Conservation (phyloP, 2,113 vertebrate genomes). For the Eretmochelys imbricata region DNA sequence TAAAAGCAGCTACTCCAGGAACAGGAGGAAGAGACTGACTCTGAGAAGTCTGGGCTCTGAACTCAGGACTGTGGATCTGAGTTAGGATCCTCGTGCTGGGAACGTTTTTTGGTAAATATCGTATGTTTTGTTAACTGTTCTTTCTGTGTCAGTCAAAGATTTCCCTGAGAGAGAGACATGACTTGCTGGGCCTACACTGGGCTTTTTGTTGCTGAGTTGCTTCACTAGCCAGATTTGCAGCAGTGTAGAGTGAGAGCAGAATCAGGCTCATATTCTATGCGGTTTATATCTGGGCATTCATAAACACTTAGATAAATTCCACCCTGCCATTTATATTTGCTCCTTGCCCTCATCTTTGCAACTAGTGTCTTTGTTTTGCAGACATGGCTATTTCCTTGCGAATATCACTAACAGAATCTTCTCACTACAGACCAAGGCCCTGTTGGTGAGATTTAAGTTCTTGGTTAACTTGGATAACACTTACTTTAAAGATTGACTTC, state of each 20-base stretch:
- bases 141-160: neutral
- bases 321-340: neutral
- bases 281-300: neutral
- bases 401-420: neutral
- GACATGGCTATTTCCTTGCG: neutral
- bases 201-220: neutral
- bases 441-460: neutral
- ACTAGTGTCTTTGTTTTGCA: neutral
- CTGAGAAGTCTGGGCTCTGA: neutral
- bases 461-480: neutral
- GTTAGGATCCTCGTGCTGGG: neutral
- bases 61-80: neutral
- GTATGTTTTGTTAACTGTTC: neutral
- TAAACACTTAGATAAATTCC: neutral
- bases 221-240: neutral
- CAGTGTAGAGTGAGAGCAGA: neutral
- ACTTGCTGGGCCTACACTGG: neutral
- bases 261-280: neutral
- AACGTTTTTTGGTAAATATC: neutral
- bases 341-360: neutral
- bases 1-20: neutral
- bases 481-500: neutral
- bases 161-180: neutral
- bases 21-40: neutral
- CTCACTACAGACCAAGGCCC: neutral